Conservation (phyloP, 1,140 invertebrate species). For the Lineus longissimus region DNA sequence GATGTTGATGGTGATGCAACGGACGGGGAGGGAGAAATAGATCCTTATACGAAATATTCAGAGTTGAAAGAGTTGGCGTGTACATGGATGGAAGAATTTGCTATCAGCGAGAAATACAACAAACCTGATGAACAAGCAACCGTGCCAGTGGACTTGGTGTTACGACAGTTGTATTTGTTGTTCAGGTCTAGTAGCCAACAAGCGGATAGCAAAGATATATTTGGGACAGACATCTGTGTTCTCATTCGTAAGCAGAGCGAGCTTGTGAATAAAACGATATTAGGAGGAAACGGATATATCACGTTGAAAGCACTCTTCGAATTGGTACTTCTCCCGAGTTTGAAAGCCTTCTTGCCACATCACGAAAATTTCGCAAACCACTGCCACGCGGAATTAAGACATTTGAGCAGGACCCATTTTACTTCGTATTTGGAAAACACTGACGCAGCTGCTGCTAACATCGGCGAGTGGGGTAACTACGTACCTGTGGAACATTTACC, state of each 20-base stretch:
- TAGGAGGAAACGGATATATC: slow-evolving; percentile 3
- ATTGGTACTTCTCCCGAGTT: slow-evolving; percentile 1
- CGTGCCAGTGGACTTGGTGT: slow-evolving; percentile 3
- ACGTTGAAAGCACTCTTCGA: background rate
- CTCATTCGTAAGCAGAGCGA: background rate
- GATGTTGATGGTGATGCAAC: background rate
- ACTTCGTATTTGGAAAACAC: background rate
- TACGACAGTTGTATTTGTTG: slow-evolving; percentile 4
- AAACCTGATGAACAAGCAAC: slow-evolving; percentile 5
- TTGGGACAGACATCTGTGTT: slow-evolving; percentile 6
- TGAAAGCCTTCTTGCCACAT: background rate
- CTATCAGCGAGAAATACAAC: slow-evolving; percentile 6
- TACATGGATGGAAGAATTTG: slow-evolving; percentile 4
- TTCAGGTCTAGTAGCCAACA: slow-evolving; percentile 8
- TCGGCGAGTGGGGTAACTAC: slow-evolving; percentile 2
- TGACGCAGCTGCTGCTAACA: background rate
- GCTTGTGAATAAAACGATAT: slow-evolving; percentile 6
- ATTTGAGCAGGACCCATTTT: slow-evolving; percentile 5
- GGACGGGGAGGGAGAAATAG: background rate
- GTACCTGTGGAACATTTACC: slow-evolving; percentile 4
- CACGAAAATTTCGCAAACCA: slow-evolving; percentile 8
- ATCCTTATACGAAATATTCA: background rate
- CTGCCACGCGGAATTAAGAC: slow-evolving; percentile 7
- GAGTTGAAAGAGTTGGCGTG: background rate
- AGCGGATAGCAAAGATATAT: slow-evolving; percentile 8